Base-by-base conservation (phyloP, 2,113 vertebrate genomes). In the western clawed frog (Xenopus tropicalis) region DNA sequence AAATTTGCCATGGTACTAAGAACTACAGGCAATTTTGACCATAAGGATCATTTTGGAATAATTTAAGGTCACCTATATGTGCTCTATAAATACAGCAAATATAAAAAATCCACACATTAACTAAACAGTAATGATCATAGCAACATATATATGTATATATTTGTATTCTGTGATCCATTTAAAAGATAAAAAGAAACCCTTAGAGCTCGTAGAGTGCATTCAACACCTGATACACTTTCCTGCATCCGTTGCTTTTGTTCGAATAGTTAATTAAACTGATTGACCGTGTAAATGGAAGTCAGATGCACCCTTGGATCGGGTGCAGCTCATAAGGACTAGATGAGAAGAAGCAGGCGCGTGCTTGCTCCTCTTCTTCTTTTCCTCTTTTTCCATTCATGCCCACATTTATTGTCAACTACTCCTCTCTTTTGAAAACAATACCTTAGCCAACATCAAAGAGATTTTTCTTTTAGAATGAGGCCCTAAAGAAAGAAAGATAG, bases 381-480 rank as follows among this genome's bases (percentile, higher is more conserved):
- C 42, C n/a, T 54, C 52, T 4, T 19, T 20, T 51, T 58, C 64
- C 59, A 74, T 74, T 74, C 72, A 74, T 29, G 42, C 66, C n/a
- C n/a, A 21, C 54, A 17, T 22, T 52, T 44, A 73, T 73, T 73
- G 64, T 66, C 19, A 59, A 29, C 22, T 57, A 23, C 29, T 25
- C 14, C 43, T 56, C 52, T 72, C 70, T 62, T 64, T 42, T 56
- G 62, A 66, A 66, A 73, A 66, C 62, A 73, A 66, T 73, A 73
- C 52, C 52, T 25, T 42, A n/a, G 57, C 21, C 52, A 1, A 67
- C 54, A 66, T 74, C 72, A 74, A 74, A 42, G 14, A 19, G 70
- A n/a, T 17, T 17, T 44, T 43, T 57, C 1, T 43, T n/a, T 11
- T 25, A 65, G 51, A 43, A 52, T 22, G 61, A 37, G 51, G 52